phyloP scores from a whole-genome alignment of 35 echinoderm and acorn worm species.

The Apostichopus japonicus region DNA sequence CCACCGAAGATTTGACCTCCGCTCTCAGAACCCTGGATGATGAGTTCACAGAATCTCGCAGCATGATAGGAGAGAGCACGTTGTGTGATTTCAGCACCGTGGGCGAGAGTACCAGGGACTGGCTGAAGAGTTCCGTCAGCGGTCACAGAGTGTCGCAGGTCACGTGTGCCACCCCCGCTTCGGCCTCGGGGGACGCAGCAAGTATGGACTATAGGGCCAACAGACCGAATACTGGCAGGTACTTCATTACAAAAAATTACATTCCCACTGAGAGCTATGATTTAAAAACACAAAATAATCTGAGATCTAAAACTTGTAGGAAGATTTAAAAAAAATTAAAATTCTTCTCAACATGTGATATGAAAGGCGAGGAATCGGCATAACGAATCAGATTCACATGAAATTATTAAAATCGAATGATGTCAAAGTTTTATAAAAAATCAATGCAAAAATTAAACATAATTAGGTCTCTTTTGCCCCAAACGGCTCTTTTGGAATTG shows the following conservation, averaged over 20 bases:
- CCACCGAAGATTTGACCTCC: constrained; percentile 60
- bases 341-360: too few species aligned
- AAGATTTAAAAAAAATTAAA: too few species aligned
- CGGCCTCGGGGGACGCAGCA: not conserved
- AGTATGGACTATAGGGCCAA: not conserved
- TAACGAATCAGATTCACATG: too few species aligned
- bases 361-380: too few species aligned
- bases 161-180: not conserved
- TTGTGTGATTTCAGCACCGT: not conserved
- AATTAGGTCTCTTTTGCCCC: too few species aligned
- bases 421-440: too few species aligned
- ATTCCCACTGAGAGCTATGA: too few species aligned
- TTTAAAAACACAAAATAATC: too few species aligned
- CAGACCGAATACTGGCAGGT: constrained; percentile 25
- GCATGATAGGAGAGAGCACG: constrained; percentile 32
- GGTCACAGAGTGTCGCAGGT: not conserved
- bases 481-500: too few species aligned
- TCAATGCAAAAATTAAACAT: too few species aligned
- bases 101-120: constrained; percentile 19
- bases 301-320: too few species aligned
- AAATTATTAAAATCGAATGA: too few species aligned
- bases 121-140: constrained; percentile 19
- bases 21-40: constrained; percentile 23
- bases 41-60: not conserved
- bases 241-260: not conserved